Evolutionary conservation across 2,888 invertebrate genomes (phyloP), one percentile per base, ranked within the genome.

Genomic region (Leptinotarsa juncta): DNA sequence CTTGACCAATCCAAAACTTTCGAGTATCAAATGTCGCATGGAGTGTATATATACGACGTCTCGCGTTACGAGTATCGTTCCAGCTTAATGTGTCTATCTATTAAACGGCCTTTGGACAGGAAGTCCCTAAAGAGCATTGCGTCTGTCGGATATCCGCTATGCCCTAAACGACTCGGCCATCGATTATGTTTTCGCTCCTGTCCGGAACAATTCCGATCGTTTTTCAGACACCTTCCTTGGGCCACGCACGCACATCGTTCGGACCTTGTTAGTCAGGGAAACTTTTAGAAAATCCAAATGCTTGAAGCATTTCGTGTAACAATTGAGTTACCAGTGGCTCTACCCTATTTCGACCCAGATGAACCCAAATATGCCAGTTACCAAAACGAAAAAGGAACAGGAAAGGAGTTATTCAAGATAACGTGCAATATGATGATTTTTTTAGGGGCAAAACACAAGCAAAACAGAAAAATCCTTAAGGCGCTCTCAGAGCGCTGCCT

Each of bases 111-210:
- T 76, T 77, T 75, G 78, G 80, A 80, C 81, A 78, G 82, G 81
- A 82, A 81, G 81, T 79, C 81, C 79, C 81, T 81, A 79, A 82
- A 81, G 82, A 81, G 81, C 79, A 76, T 77, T 78, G 81, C 81
- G 81, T 82, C 82, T 81, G 77, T 77, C 81, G 81, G 81, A 81
- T 76, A 78, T 81, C 82, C 81, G 82, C 77, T 75, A 78, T 77
- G 80, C 77, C 80, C 77, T 81, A 82, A 83, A 83, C 79, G 82
- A 80, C 81, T 72, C 65, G 80, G 80, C 75, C 82, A 83, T 83
- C 82, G 82, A 83, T 83, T 83, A 79, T 74, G 67, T 77, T 71
- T 69, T 74, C 76, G 74, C 76, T 76, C 74, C 76, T 75, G 57
- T 49, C 48, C 42, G 69, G 48, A 69, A 69, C 57, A 57, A 69